Evolutionary conservation across 2,113 vertebrate species (phyloP).

Genomic region (Donacobius atricapilla): DNA sequence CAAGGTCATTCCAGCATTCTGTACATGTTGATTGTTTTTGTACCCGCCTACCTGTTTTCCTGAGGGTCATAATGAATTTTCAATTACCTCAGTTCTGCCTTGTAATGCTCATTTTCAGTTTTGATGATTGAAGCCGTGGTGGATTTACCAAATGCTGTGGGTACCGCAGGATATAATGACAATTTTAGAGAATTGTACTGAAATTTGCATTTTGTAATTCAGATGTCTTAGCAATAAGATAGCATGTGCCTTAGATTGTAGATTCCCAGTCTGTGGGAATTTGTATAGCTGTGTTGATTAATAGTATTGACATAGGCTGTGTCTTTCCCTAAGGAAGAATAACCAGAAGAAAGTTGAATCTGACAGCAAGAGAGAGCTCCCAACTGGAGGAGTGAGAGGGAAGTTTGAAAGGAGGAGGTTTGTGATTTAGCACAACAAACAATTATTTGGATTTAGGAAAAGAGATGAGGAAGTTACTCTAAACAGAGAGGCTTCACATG

Average conservation of each 20-base stretch:
- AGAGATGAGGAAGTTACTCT: slow-evolving; percentile 21
- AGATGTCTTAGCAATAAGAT: not conserved
- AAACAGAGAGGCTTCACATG: slow-evolving; percentile 61
- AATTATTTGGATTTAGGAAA: slow-evolving; percentile 58
- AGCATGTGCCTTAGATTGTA: not conserved
- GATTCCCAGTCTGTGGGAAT: not conserved
- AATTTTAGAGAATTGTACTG: not conserved
- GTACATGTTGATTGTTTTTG: not conserved
- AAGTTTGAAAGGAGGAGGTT: slow-evolving; percentile 22
- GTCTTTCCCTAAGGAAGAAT: not conserved
- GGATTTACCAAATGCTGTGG: not conserved
- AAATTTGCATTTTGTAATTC: not conserved
- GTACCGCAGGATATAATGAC: not conserved
- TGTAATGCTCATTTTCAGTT: not conserved
- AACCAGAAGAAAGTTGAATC: not conserved
- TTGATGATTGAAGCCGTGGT: not conserved
- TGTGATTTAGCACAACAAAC: slow-evolving; percentile 23
- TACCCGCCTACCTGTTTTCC: not conserved
- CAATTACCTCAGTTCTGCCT: not conserved
- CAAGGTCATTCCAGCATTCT: not conserved
- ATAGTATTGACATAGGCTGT: not conserved
- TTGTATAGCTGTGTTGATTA: not conserved
- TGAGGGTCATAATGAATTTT: not conserved
- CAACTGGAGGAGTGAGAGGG: not conserved
- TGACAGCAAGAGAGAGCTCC: slow-evolving; percentile 1